phyloP scores from a whole-genome alignment of 2,113 vertebrate genomes.

The Podiceps cristatus region DNA sequence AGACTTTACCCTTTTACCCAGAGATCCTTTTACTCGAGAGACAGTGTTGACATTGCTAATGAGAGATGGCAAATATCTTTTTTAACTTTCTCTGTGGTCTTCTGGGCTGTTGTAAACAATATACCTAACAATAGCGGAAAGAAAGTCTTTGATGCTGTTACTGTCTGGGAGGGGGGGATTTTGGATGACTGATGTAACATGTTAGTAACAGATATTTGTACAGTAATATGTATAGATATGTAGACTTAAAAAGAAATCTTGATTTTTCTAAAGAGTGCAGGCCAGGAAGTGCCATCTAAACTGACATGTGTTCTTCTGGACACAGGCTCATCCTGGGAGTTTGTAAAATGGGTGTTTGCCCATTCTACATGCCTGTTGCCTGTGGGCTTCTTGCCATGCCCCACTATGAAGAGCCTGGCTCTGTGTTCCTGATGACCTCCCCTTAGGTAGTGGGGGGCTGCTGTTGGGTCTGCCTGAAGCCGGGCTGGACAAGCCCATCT shows the following conservation, averaged over 20 bases:
- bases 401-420: neutral
- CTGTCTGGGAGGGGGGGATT: neutral
- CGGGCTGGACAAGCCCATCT: neutral
- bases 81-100: constrained; percentile 50
- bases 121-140: neutral
- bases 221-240: neutral
- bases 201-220: neutral
- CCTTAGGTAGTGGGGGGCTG: neutral
- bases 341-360: neutral
- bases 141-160: constrained; percentile 9
- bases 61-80: constrained; percentile 15
- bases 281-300: neutral
- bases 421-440: neutral
- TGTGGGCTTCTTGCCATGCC: neutral
- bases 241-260: neutral
- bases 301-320: neutral
- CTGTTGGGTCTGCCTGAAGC: neutral
- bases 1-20: neutral
- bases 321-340: neutral
- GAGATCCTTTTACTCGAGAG: neutral
- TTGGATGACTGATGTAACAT: neutral
- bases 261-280: neutral
- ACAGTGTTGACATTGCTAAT: constrained; percentile 13
- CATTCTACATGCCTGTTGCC: neutral
- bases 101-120: constrained; percentile 11